These are phyloP conservation scores for Nudaria mundana DNA, from an alignment of 2,888 invertebrate genomes.

Conservation along the genomic window DNA sequence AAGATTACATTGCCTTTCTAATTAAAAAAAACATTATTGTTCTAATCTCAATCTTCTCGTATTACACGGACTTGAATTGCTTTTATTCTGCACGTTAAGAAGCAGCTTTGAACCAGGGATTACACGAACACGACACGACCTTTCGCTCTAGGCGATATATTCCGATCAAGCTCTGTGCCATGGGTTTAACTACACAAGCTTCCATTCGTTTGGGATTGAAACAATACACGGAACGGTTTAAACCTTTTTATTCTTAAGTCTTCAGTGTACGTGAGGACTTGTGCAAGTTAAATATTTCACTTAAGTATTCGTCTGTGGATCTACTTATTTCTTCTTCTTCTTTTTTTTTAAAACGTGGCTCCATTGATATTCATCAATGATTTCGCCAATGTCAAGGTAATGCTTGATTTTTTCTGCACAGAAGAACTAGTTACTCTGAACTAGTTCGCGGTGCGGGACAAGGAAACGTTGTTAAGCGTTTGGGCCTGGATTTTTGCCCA, in stretches of 20 bases:
- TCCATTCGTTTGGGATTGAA: slow-evolving; percentile 40
- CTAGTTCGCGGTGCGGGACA: no score
- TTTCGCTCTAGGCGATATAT: slow-evolving; percentile 52
- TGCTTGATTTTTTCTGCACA: no score
- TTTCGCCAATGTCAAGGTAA: no score
- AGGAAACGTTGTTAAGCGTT: no score
- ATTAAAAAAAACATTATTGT: slow-evolving; percentile 29
- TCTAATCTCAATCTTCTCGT: slow-evolving; percentile 21
- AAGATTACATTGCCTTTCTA: no score
- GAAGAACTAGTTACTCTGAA: no score
- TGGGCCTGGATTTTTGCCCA: no score
- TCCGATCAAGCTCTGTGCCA: slow-evolving; percentile 44
- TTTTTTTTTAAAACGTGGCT: no score
- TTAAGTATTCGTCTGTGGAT: no score
- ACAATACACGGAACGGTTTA: slow-evolving; percentile 21
- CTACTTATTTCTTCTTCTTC: no score
- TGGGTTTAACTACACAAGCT: slow-evolving; percentile 35
- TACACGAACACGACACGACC: slow-evolving; percentile 55
- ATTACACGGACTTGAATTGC: slow-evolving; percentile 47
- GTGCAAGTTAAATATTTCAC: no score
- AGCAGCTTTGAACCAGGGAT: slow-evolving; percentile 37
- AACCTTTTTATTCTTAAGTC: slow-evolving; percentile 1
- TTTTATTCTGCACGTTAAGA: slow-evolving; percentile 47
- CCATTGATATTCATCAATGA: no score
- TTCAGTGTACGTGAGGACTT: not conserved